Percentiles rank a stretch among this genome's conserved stretches.
These are phyloP conservation scores for Acleris sparsana DNA, from an alignment of 2,888 invertebrate genomes.

Conservation along the genomic window DNA sequence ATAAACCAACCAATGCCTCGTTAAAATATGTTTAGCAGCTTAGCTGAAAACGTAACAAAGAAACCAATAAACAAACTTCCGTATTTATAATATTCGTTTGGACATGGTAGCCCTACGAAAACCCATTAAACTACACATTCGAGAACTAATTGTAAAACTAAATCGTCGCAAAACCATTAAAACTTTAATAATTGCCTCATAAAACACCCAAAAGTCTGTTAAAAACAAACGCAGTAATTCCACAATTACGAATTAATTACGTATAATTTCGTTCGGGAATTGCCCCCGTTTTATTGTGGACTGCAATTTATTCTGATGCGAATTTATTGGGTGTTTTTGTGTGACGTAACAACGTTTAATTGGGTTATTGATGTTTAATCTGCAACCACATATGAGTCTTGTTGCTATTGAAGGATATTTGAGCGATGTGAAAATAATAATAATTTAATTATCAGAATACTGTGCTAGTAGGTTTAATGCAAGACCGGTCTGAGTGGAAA, in stretches of 20 bases:
- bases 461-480: too few species aligned
- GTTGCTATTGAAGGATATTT: background rate
- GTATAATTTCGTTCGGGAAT: slow-evolving; percentile 15
- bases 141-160: slow-evolving; percentile 14
- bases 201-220: slow-evolving; percentile 2
- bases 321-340: slow-evolving; percentile 11
- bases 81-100: too few species aligned
- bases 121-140: slow-evolving; percentile 4
- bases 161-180: slow-evolving; percentile 14
- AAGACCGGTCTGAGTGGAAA: too few species aligned
- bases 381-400: background rate
- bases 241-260: slow-evolving; percentile 29
- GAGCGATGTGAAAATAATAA: too few species aligned
- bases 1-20: too few species aligned
- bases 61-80: too few species aligned
- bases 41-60: too few species aligned
- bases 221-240: slow-evolving; percentile 21
- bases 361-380: background rate
- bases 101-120: too few species aligned
- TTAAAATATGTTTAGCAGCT: too few species aligned
- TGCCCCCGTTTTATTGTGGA: slow-evolving; percentile 6
- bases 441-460: too few species aligned
- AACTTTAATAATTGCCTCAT: slow-evolving; percentile 23
- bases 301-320: slow-evolving; percentile 1
- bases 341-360: background rate